Conservation (phyloP, 2,888 invertebrate genomes). For the Leistus spinibarbis region DNA sequence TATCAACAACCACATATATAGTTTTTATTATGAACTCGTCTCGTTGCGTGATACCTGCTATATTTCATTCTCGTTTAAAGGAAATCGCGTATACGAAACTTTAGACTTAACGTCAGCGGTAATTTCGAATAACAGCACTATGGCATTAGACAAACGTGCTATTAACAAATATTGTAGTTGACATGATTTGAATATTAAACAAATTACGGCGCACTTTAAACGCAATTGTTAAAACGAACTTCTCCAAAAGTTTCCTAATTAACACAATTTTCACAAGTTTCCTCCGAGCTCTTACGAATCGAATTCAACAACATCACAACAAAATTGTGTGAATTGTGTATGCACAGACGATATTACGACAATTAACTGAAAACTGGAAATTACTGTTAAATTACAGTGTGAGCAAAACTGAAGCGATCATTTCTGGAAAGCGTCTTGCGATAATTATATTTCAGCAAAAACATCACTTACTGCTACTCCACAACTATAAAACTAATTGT, state of each 20-base stretch:
- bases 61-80: no score
- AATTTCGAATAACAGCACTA: not conserved
- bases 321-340: not conserved
- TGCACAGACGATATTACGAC: not conserved
- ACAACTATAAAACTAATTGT: no score
- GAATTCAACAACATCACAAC: not conserved
- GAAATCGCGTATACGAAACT: not conserved
- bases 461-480: no score
- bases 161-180: not conserved
- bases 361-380: not conserved
- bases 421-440: no score
- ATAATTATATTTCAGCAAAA: no score
- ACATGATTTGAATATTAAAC: not conserved
- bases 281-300: not conserved
- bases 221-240: not conserved
- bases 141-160: not conserved
- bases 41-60: no score
- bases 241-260: not conserved
- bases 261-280: not conserved
- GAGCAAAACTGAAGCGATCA: no score
- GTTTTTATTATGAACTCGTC: no score
- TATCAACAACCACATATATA: no score
- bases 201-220: not conserved
- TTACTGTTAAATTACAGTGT: no score
- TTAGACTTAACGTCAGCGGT: not conserved